Evolutionary conservation across 53 echinoderm and acorn worm genomes (phyloP), one percentile per base, ranked within the genome.

Genomic region (Actinopyga echinites): DNA sequence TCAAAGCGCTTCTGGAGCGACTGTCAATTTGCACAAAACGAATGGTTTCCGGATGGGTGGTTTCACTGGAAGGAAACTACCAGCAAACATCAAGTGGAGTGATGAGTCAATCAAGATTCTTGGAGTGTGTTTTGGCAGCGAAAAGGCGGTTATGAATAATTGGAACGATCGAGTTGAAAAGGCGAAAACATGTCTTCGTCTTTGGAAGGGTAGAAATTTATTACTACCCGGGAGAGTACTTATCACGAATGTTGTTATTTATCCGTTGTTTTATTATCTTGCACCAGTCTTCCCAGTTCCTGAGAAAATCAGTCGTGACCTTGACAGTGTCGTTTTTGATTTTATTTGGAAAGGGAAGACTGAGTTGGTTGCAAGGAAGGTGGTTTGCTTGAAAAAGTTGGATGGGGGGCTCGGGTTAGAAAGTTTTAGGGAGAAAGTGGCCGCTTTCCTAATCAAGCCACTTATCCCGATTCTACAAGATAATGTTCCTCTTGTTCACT

Each of bases 281-380:
- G 53, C 83, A 13, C 42, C 42, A 29, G 49, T 83, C 3, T 83
- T 64, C 43, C 25, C 64, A 17, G 45, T 65, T 15, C 25, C 22
- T 3, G 83, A 83, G n/a, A 13, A 29, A 12, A 8, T 83, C 20
- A 40, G 24, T 65, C 62, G 8, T 40, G 66, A 38, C 6, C 6
- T 64, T 35, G 35, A 22, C 4, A 63, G 25, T 59, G 42, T 17
- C 9, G 82, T 63, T 0, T 82, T 82, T 30, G 8, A 64, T 21
- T 82, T 82, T 82, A 62, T 82, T 64, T 82, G 82, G 82, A 23
- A 37, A 5, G 65, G 65, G 31, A 83, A 83, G 67, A 83, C 83
- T 11, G 83, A 83, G 30, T 24, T 65, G 24, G 66, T 65, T 2
- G 37, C 65, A 13, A 40, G 83, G 32, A 62, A 85, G 5, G 32